Evolutionary conservation across 2,113 vertebrate genomes (phyloP), one percentile per base, ranked within the genome.

Genomic region (Marmota flaviventris): DNA sequence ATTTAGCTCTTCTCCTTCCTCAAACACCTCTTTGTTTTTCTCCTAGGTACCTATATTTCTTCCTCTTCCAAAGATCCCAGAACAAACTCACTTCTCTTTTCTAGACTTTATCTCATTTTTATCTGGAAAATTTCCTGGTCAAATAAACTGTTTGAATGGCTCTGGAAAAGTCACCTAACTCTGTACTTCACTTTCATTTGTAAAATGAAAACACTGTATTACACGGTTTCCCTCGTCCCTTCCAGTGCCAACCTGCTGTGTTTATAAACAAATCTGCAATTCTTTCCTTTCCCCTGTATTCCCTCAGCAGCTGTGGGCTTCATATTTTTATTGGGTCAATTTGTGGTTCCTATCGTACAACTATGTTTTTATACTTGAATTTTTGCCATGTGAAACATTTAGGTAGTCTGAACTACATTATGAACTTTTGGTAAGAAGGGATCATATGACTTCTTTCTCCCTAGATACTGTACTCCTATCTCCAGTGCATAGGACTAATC

Each of bases 311-410:
- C 20, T 58, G 11, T 88, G 48, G 48, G 29, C 58, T 79, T 84
- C 37, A 61, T 94, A 91, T 78, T 51, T 14, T 42, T 42, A 14
- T 22, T 69, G 85, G 83, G 25, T 45, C 65, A 34, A 42, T 76
- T 79, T 48, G 93, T 61, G 79, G 51, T 93, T 91, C 84, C n/a
- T 4, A 75, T 17, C 4, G 20, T 4, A 42, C 29, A 37, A 9
- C 39, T 75, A 69, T 90, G 81, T 34, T 78, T 87, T 89, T 83
- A 48, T 88, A 65, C 37, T 58, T 91, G 91, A 42, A 32, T 51
- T 83, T 73, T 93, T 83, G 61, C 83, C 61, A 67, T 4, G 7
- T 51, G 12, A 11, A n/a, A 25, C 42, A 61, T 72, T 95, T 58
- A 93, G 27, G 27, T 73, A 25, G n/a, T 73, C 79, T 51, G 42